These are phyloP conservation scores for Trissolcus japonicus DNA, from an alignment of 2,888 invertebrate genomes.

Conservation along the genomic window DNA sequence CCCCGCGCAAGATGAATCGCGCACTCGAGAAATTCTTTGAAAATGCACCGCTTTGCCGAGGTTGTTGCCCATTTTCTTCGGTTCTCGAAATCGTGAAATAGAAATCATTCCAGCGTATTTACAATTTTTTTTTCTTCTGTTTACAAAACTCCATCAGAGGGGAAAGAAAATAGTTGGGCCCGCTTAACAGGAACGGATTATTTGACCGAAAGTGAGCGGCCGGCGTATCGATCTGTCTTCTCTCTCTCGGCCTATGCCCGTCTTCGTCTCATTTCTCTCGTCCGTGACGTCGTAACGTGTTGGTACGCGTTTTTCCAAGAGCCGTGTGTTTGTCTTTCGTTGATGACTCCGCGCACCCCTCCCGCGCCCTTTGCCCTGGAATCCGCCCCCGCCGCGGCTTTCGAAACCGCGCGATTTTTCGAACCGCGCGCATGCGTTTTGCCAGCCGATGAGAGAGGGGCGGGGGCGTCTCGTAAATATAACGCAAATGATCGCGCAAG, in stretches of 20 bases:
- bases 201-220: conserved; percentile 52
- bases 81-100: no score
- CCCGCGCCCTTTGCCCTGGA: conserved; percentile 2
- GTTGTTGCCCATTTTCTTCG: no score
- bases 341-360: conserved; percentile 6
- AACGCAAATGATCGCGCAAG: conserved; percentile 52
- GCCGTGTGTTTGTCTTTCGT: conserved; percentile 29
- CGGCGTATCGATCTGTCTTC: conserved; percentile 57
- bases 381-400: conserved; percentile 11
- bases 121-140: not conserved
- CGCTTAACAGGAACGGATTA: conserved; percentile 27
- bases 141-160: no score
- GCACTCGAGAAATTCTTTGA: not conserved
- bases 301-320: conserved; percentile 40
- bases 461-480: conserved; percentile 37
- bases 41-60: not conserved
- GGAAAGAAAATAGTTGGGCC: conserved; percentile 1
- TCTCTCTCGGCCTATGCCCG: conserved; percentile 27
- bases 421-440: not conserved
- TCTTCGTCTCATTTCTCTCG: conserved; percentile 44
- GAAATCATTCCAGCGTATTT: not conserved
- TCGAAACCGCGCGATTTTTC: conserved; percentile 14
- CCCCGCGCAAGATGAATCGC: not conserved
- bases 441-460: not conserved
- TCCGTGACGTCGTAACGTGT: conserved; percentile 35